Evolutionary conservation across 1,140 invertebrate species (phyloP).

Genomic region (Saxidomus purpurata): DNA sequence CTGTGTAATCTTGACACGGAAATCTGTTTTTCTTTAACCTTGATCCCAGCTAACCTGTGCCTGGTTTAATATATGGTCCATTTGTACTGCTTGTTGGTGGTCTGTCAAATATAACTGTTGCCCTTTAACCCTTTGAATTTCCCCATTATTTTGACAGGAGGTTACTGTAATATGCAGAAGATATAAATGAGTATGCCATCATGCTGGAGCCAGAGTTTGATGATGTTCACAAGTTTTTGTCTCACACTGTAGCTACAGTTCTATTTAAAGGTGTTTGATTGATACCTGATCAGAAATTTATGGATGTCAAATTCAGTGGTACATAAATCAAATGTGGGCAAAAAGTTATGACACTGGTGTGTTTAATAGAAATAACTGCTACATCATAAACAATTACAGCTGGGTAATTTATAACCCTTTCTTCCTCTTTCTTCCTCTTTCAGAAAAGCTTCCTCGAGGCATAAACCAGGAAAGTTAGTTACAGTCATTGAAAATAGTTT

Average conservation of each 20-base stretch:
- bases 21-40: conserved; percentile 26
- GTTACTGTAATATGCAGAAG: background rate
- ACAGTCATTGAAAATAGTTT: too few species aligned
- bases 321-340: background rate
- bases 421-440: too few species aligned
- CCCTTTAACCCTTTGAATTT: background rate
- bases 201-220: background rate
- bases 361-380: conserved; percentile 2
- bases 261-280: conserved; percentile 3
- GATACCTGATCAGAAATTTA: conserved; percentile 28
- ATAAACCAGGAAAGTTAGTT: too few species aligned
- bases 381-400: conserved; percentile 4
- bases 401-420: background rate
- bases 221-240: background rate
- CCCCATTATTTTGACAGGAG: conserved; percentile 20
- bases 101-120: background rate
- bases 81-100: background rate
- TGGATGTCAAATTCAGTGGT: background rate
- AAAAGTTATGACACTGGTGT: background rate
- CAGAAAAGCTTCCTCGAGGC: too few species aligned
- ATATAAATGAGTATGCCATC: background rate
- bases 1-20: conserved; percentile 23
- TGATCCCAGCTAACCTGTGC: background rate
- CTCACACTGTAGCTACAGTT: background rate
- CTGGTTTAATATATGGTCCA: conserved; percentile 4